Evolutionary conservation across 2,113 vertebrate species (phyloP).

Genomic region (Ageneiosus marmoratus): DNA sequence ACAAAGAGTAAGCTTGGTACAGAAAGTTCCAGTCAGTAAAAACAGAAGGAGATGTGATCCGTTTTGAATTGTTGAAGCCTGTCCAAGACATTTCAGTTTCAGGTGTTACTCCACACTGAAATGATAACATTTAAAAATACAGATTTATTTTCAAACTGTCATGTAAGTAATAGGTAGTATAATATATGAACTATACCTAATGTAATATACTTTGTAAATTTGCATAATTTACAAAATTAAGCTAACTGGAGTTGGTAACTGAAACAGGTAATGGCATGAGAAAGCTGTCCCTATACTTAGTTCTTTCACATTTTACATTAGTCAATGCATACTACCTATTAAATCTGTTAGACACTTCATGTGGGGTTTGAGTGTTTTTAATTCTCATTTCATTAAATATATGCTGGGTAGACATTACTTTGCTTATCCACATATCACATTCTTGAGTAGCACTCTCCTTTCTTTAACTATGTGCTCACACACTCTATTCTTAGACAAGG

Average conservation of each 20-base stretch:
- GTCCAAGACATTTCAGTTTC: neutral
- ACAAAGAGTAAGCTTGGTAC: neutral
- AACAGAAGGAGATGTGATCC: neutral
- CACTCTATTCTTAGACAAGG: slow-evolving; percentile 77
- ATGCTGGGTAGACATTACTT: neutral
- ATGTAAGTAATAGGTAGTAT: no score
- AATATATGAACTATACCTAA: neutral
- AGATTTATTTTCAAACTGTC: neutral
- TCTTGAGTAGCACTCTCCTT: neutral
- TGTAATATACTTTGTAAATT: neutral
- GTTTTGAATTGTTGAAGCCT: neutral
- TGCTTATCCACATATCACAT: neutral
- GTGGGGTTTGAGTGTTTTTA: neutral
- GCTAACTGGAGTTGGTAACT: neutral
- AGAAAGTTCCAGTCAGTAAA: neutral
- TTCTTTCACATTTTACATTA: neutral
- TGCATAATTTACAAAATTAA: neutral
- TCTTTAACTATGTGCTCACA: neutral
- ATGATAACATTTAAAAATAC: neutral
- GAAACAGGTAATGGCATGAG: neutral
- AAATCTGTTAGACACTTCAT: neutral
- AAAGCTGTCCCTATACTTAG: neutral
- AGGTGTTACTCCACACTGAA: neutral
- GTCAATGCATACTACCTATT: neutral
- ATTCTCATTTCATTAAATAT: neutral